These are phyloP conservation scores for Todiramphus chloris DNA, from an alignment of 2,113 vertebrate species.

Conservation along the genomic window DNA sequence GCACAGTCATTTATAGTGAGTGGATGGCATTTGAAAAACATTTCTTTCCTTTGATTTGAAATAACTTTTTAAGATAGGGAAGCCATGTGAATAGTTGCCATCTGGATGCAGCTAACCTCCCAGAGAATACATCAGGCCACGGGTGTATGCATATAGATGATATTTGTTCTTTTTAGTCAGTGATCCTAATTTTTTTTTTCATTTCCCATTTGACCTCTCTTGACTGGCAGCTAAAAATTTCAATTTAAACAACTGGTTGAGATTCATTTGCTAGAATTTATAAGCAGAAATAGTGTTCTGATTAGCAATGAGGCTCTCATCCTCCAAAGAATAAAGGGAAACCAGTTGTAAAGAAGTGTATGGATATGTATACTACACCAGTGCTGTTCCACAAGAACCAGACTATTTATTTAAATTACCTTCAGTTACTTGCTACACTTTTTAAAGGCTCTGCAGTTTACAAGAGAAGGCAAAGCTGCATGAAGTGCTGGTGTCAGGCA, in stretches of 20 bases:
- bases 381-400: slow-evolving; percentile 24
- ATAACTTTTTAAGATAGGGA: neutral
- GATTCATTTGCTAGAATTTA: slow-evolving; percentile 49
- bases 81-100: neutral
- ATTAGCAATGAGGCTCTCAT: slow-evolving; percentile 59
- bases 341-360: slow-evolving; percentile 46
- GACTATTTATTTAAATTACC: slow-evolving; percentile 51
- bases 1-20: neutral
- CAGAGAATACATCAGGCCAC: neutral
- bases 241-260: slow-evolving; percentile 51
- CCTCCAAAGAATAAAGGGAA: slow-evolving; percentile 61
- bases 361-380: slow-evolving; percentile 51
- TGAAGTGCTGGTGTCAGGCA: neutral
- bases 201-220: slow-evolving; percentile 52
- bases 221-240: slow-evolving; percentile 40
- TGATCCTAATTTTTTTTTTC: neutral
- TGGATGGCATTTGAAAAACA: neutral
- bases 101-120: neutral
- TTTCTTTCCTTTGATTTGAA: neutral
- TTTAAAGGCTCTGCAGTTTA: neutral
- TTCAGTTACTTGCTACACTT: slow-evolving; percentile 35
- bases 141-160: neutral
- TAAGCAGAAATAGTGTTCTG: slow-evolving; percentile 56
- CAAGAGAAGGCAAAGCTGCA: neutral
- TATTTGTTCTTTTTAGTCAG: neutral